These are phyloP conservation scores for Morpho deidamia DNA, from an alignment of 2,888 invertebrate genomes.

Conservation along the genomic window DNA sequence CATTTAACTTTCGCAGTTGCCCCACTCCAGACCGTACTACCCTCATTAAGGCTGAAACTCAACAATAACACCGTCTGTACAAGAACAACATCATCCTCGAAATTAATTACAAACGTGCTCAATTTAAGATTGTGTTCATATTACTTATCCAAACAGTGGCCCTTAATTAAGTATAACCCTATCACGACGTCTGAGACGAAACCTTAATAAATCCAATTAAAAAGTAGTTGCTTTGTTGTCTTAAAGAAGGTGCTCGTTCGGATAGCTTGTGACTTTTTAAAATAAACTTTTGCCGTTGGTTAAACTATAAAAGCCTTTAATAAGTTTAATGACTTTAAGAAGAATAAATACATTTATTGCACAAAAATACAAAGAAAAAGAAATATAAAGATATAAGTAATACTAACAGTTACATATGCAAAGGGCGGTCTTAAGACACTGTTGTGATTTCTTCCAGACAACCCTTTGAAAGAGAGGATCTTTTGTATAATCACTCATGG, in stretches of 20 bases:
- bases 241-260: neutral
- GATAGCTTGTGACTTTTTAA: neutral
- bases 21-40: constrained; percentile 42
- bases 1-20: constrained; percentile 52
- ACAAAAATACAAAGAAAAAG: no score
- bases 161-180: constrained; percentile 6
- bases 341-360: no score
- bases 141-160: constrained; percentile 13
- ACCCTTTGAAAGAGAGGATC: no score
- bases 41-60: constrained; percentile 40
- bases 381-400: no score
- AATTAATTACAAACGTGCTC: constrained; percentile 55
- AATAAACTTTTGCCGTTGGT: no score
- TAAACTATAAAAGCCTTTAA: no score
- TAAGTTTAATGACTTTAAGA: no score
- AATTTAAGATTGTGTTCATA: constrained; percentile 27
- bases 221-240: constrained; percentile 1
- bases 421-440: no score
- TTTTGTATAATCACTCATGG: no score
- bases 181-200: constrained; percentile 8
- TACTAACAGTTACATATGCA: no score
- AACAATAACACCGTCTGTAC: constrained; percentile 33
- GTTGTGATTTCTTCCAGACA: no score
- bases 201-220: constrained; percentile 18
- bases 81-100: constrained; percentile 42